Conservation (phyloP, 2,797 vertebrate genomes). For the Amazona finschi region DNA sequence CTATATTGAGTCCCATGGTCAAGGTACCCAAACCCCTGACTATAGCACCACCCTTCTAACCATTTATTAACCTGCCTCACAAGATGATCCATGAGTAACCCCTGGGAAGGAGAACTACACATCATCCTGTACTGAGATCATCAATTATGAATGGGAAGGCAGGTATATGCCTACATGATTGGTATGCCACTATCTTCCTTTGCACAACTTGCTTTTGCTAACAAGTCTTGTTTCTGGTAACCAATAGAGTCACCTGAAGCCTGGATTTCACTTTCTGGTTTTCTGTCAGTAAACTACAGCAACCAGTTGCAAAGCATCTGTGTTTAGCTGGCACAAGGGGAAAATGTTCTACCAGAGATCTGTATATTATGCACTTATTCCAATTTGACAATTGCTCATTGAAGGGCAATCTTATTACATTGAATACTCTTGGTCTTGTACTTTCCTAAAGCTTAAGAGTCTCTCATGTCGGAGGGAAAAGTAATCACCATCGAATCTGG, state of each 20-base stretch:
- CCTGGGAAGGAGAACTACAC: neutral
- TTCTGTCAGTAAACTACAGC: neutral
- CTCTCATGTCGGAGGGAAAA: neutral
- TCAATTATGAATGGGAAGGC: neutral
- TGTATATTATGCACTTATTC: neutral
- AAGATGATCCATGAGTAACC: neutral
- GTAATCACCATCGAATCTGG: neutral
- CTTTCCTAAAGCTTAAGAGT: neutral
- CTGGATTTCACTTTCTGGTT: neutral
- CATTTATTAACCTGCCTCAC: too few species aligned
- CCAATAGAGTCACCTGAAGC: rapidly evolving
- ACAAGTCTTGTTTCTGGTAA: neutral
- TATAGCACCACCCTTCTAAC: too few species aligned
- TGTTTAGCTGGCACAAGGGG: neutral
- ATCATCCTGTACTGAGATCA: neutral
- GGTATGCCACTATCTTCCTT: neutral
- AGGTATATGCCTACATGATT: rapidly evolving
- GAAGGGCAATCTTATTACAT: rapidly evolving
- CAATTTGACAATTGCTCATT: neutral
- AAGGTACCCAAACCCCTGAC: too few species aligned
- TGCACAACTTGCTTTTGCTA: neutral
- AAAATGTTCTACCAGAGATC: neutral
- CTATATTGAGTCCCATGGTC: too few species aligned
- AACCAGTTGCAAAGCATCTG: neutral
- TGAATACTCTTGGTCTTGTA: neutral